Conservation (phyloP, 2,113 vertebrate species). For the Plectropomus leopardus region DNA sequence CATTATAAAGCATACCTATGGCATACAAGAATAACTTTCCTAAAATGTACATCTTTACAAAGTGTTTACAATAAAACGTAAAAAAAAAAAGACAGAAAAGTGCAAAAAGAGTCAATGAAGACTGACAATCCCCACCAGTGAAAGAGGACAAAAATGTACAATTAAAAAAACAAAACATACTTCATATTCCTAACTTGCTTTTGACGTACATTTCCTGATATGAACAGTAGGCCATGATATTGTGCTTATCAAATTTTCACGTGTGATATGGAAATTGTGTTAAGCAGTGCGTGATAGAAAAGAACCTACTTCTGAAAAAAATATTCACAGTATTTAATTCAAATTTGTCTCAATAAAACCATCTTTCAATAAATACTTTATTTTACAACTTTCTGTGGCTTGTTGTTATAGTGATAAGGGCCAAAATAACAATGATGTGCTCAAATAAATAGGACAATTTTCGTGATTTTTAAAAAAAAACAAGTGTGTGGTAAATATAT, state of each 20-base stretch:
- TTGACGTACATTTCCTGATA: slow-evolving; percentile 69
- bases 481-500: slow-evolving; percentile 23
- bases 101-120: slow-evolving; percentile 82
- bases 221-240: slow-evolving; percentile 52
- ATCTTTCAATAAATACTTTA: slow-evolving; percentile 82
- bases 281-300: slow-evolving; percentile 73
- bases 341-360: slow-evolving; percentile 64
- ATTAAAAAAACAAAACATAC: slow-evolving; percentile 75
- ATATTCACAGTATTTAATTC: slow-evolving; percentile 82
- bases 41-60: slow-evolving; percentile 89
- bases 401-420: slow-evolving; percentile 26
- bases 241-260: slow-evolving; percentile 62
- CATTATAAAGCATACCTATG: slow-evolving; percentile 80
- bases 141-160: slow-evolving; percentile 75
- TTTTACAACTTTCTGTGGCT: slow-evolving; percentile 69
- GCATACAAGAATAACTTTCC: slow-evolving; percentile 82
- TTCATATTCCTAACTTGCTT: slow-evolving; percentile 79
- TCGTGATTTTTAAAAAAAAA: slow-evolving; percentile 18
- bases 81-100: slow-evolving; percentile 81
- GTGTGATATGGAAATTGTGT: slow-evolving; percentile 44
- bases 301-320: slow-evolving; percentile 46
- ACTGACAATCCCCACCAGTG: slow-evolving; percentile 78
- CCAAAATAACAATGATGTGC: slow-evolving; percentile 31
- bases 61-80: slow-evolving; percentile 83
- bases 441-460: slow-evolving; percentile 68